Evolutionary conservation across 1,140 invertebrate species (phyloP).

Genomic region (Magallana ariakensis): DNA sequence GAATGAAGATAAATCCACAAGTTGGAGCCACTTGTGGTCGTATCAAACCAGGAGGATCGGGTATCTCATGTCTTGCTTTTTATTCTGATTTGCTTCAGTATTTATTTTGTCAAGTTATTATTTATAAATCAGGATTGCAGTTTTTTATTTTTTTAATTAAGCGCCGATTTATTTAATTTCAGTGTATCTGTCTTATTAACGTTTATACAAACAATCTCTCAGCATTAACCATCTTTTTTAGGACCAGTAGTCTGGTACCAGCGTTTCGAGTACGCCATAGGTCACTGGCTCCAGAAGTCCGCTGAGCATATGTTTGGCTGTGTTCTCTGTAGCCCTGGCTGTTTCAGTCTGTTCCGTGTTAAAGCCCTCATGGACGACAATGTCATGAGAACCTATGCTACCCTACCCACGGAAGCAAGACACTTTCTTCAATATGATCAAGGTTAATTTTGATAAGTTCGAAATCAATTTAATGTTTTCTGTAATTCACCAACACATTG

Average conservation of each 20-base stretch:
- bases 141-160: too few relatives aligned
- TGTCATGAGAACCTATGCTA: constrained; percentile 97
- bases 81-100: too few relatives aligned
- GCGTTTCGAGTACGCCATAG: constrained; percentile 85
- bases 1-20: constrained; percentile 82
- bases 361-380: constrained; percentile 98
- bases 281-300: constrained; percentile 86
- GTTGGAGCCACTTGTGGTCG: constrained; percentile 83
- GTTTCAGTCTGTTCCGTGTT: constrained; percentile 97
- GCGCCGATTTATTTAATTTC: too few relatives aligned
- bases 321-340: constrained; percentile 90
- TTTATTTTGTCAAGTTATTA: too few relatives aligned
- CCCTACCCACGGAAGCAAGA: constrained; percentile 78
- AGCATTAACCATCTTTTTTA: constrained; percentile 61
- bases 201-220: too few relatives aligned
- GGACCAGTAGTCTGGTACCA: constrained; percentile 93
- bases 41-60: constrained; percentile 81
- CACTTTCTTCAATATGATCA: constrained; percentile 84
- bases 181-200: too few relatives aligned
- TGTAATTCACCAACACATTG: background rate
- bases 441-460: constrained; percentile 69
- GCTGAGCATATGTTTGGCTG: constrained; percentile 85
- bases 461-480: background rate
- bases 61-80: constrained; percentile 45
- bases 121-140: too few relatives aligned